Evolutionary conservation across 2,113 vertebrate genomes (phyloP).

Genomic region (Bungarus multicinctus): DNA sequence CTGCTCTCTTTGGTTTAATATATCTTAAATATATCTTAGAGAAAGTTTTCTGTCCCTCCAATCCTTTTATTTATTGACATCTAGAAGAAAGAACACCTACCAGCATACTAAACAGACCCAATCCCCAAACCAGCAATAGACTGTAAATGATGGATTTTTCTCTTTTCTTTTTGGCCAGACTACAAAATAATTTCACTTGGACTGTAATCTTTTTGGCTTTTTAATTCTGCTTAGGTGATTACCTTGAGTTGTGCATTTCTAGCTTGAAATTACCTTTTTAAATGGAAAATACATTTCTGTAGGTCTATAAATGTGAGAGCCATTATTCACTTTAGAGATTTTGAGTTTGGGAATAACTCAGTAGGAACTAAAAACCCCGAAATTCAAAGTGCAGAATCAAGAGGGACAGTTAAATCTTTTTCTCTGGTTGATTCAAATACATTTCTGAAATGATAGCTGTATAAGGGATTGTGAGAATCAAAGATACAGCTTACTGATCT

Average conservation of each 20-base stretch:
- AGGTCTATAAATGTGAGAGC: not conserved
- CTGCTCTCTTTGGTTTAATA: constrained; percentile 34
- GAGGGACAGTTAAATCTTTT: not conserved
- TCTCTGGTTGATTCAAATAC: no score
- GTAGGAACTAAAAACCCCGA: not conserved
- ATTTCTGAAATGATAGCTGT: not conserved
- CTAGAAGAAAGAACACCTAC: constrained; percentile 29
- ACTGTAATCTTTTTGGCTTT: constrained; percentile 68
- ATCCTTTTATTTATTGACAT: constrained; percentile 23
- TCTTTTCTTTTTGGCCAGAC: constrained; percentile 39
- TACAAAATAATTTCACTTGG: constrained; percentile 63
- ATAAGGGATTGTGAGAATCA: no score
- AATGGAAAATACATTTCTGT: not conserved
- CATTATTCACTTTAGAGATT: not conserved
- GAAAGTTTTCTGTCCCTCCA: not conserved
- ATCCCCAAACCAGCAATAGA: constrained; percentile 53
- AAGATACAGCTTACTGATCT: no score
- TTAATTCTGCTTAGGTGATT: constrained; percentile 62
- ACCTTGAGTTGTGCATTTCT: constrained; percentile 57
- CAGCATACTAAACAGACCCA: constrained; percentile 39
- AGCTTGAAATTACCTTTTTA: constrained; percentile 49
- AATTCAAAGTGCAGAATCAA: not conserved
- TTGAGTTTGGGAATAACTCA: not conserved
- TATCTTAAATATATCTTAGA: not conserved
- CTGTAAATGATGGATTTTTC: constrained; percentile 55